A percentile compares a stretch with the other conserved stretches of the same genome.
phyloP scores from a whole-genome alignment of 2,797 vertebrate genomes.

The Eulemur mongoz region DNA sequence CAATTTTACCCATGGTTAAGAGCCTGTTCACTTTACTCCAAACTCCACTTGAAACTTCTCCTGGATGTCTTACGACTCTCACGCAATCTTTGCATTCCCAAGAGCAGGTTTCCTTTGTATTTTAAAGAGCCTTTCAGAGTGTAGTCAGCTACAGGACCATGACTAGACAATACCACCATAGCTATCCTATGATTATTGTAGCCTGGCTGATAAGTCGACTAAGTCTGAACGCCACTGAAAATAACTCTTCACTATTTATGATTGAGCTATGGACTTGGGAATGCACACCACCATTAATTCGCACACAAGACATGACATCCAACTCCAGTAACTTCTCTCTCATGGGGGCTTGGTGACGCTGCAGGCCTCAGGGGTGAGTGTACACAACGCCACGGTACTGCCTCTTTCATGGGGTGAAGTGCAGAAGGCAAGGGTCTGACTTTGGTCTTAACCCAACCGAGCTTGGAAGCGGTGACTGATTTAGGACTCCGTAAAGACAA shows the following conservation, averaged over 20 bases:
- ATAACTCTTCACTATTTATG: not conserved
- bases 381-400: accelerated
- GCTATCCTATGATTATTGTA: slow-evolving; percentile 53
- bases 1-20: slow-evolving; percentile 70
- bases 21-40: slow-evolving; percentile 66
- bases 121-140: slow-evolving; percentile 70
- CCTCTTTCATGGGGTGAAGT: not conserved
- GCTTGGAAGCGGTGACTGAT: not conserved
- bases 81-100: slow-evolving; percentile 69
- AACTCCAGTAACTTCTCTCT: not conserved
- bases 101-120: slow-evolving; percentile 70
- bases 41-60: slow-evolving; percentile 77
- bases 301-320: not conserved
- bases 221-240: slow-evolving; percentile 60
- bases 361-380: not conserved
- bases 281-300: not conserved
- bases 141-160: not conserved
- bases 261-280: not conserved
- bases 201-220: slow-evolving; percentile 48
- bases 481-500: not conserved
- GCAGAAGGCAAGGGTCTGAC: not conserved
- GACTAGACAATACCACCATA: slow-evolving; percentile 46
- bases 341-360: too few relatives aligned
- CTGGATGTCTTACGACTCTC: slow-evolving; percentile 62
- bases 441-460: not conserved